phyloP scores from a whole-genome alignment of 1,140 invertebrate species.

The Neomicropteryx cornuta region DNA sequence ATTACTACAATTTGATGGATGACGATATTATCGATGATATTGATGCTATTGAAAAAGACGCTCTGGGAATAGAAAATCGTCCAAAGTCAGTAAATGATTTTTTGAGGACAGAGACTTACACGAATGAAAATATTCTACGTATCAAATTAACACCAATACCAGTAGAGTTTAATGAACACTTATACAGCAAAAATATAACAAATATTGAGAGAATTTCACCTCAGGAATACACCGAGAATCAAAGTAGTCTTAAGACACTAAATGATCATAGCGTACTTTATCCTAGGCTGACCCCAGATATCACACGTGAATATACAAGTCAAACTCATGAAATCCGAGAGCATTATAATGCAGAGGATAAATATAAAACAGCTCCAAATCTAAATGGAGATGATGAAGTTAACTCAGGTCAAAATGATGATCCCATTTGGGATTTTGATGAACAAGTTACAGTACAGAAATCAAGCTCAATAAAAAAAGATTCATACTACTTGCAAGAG shows the following conservation, averaged over 20 bases:
- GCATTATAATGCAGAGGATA: no score
- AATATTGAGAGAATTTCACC: slow-evolving; percentile 19
- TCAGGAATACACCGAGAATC: neutral
- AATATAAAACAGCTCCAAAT: no score
- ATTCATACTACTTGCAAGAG: no score
- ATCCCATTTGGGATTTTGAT: no score
- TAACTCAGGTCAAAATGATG: no score
- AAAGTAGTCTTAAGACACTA: no score
- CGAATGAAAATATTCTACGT: slow-evolving; percentile 35
- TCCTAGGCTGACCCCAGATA: neutral
- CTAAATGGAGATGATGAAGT: no score
- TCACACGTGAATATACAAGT: slow-evolving; percentile 17
- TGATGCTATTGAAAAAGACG: slow-evolving; percentile 16
- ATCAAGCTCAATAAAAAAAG: no score
- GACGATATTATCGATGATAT: slow-evolving; percentile 32
- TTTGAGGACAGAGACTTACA: slow-evolving; percentile 34
- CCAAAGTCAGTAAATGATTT: slow-evolving; percentile 30
- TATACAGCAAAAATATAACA: slow-evolving; percentile 7
- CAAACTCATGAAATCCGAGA: slow-evolving; percentile 26
- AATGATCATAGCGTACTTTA: neutral
- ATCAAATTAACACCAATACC: slow-evolving; percentile 34
- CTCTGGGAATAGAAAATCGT: slow-evolving; percentile 16
- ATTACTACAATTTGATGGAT: slow-evolving; percentile 25
- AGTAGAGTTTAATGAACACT: slow-evolving; percentile 22
- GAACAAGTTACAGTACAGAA: no score